Evolutionary conservation across 2,113 vertebrate species (phyloP), one percentile per base, ranked within the genome.

Genomic region (Callocephalon fimbriatum): DNA sequence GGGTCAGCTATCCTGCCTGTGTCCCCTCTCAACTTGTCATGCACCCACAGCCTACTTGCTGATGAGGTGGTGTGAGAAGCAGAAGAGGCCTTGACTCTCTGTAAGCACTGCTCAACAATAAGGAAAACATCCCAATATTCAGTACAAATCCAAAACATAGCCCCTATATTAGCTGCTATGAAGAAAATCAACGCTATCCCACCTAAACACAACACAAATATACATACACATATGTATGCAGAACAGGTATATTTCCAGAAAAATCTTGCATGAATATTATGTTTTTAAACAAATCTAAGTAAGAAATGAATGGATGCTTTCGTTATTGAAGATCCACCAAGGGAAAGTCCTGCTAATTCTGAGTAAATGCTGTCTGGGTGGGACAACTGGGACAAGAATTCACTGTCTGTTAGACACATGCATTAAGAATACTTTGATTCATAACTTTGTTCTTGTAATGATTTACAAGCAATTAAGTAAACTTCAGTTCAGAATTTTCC

Each of bases 391-490:
- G 8, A 23, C 31, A 38, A 26, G 22, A 62, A 31, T 63, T 62
- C 12, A 10, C 29, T 56, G 6, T 58, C 42, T 5, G 1, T 15
- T 35, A 18, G 38, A 67, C 12, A 7, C 1, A 5, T 10, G 3
- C 15, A 14, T 59, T 27, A 78, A 31, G 16, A 58, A 65, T 27
- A 38, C 29, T 78, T 59, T 42, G n/a, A 35, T 77, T 77, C 20
- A 32, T 48, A 59, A 26, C 6, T 48, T 72, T 83, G 65, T 65
- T 48, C 19, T 70, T 66, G 4, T 47, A 32, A 47, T 25, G 12
- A 45, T 19, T 72, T 71, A 15, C 17, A 20, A 59, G 44, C 37
- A 38, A n/a, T 7, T 4, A 19, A 50, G 13, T 37, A 74, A 73
- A 67, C 7, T 32, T 67, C 15, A 47, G 16, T 42, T 77, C 31